Evolutionary conservation across 2,113 vertebrate genomes (phyloP), one percentile per base, ranked within the genome.

Genomic region (Phaethon lepturus): DNA sequence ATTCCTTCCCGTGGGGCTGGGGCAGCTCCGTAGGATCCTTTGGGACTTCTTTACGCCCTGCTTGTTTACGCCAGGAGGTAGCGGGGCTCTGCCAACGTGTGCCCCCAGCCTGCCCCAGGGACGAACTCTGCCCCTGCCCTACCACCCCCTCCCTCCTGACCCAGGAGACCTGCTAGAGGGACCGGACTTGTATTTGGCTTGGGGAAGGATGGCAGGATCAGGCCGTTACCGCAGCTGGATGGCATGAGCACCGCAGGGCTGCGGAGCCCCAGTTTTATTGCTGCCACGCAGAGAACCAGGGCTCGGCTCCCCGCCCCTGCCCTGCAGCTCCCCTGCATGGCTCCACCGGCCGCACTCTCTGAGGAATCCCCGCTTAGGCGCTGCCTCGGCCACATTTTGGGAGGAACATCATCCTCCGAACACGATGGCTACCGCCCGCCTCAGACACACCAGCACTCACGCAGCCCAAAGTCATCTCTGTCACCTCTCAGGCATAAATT

Each of bases 191-290:
- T 11, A 0, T 69, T 55, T 29, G 72, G 14, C 64, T 35, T 7
- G 60, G 55, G 40, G 44, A 40, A 88, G 53, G 77, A 45, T 6
- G 69, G 77, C 87, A 75, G 87, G 77, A 78, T 59, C 62, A 14
- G 68, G 44, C 66, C 40, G 35, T 63, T 17, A 7, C 25, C 31
- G 49, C 1, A 2, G 12, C 35, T 24, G 84, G 58, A 10, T 12
- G 52, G 45, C 17, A 29, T 1, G 0, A 28, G n/a, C 71, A 58
- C 33, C 0, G 0, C 0, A 2, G 63, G 28, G 75, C 64, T 49
- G 40, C 3, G 47, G 18, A 77, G 29, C 16, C 18, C 7, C 60
- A 1, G 5, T 60, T 90, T 93, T 35, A 6, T 3, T 23, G 26
- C 52, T 31, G 67, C 74, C 38, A 4, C 0, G 4, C 20, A 31